Conservation (phyloP, 2,113 vertebrate species). For the Mustela nigripes region DNA sequence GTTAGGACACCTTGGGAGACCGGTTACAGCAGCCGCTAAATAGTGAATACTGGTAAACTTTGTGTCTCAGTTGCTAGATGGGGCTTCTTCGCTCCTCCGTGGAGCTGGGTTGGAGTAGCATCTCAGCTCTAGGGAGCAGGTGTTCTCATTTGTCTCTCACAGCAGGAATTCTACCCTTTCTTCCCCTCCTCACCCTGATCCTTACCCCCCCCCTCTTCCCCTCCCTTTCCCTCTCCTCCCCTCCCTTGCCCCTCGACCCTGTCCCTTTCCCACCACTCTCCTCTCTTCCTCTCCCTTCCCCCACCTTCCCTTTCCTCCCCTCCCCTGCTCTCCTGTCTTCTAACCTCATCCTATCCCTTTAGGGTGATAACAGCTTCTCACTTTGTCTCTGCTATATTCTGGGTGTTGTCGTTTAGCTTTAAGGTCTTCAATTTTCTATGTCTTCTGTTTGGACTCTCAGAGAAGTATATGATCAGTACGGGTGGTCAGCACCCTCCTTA, state of each 20-base stretch:
- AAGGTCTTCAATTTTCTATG: background rate
- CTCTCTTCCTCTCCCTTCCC: background rate
- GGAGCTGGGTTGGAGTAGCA: background rate
- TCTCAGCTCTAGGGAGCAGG: background rate
- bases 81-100: background rate
- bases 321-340: background rate
- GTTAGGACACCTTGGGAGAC: background rate
- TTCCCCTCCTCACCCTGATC: background rate
- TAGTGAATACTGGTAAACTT: background rate
- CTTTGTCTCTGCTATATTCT: background rate
- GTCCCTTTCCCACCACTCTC: no score
- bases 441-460: background rate
- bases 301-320: background rate
- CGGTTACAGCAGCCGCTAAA: background rate
- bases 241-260: no score
- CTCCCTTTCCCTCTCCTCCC: background rate
- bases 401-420: background rate
- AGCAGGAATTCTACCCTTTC: background rate
- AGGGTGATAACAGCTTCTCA: background rate
- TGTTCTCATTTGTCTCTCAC: background rate
- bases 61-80: background rate
- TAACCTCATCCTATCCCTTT: background rate
- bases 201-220: background rate
- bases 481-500: background rate
- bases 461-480: background rate